Evolutionary conservation across 2,113 vertebrate species (phyloP).

Genomic region (Trogon surrucura): DNA sequence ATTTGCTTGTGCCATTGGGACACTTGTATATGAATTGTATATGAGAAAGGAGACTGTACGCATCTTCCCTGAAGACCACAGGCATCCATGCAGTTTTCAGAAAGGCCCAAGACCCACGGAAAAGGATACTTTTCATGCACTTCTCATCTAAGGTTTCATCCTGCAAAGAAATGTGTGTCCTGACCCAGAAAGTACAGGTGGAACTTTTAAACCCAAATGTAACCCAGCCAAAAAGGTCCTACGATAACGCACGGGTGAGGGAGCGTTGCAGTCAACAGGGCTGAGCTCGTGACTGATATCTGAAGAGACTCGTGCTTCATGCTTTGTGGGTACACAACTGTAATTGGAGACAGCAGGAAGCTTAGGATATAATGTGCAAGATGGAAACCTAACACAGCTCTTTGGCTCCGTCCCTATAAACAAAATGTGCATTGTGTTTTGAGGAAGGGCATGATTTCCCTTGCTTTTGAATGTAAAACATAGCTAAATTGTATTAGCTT

Average conservation of each 20-base stretch:
- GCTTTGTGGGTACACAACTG: background rate
- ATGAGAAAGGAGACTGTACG: background rate
- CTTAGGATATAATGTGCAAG: background rate
- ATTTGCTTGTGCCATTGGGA: background rate
- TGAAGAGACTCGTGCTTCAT: background rate
- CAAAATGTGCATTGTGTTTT: background rate
- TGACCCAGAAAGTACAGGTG: background rate
- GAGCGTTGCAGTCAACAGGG: background rate
- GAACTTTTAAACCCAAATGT: background rate
- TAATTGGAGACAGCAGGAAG: background rate
- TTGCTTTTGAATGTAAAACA: background rate
- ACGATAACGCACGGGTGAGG: accelerated
- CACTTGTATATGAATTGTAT: background rate
- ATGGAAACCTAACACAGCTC: background rate
- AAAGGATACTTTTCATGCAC: background rate
- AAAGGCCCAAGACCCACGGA: background rate
- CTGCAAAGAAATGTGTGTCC: background rate
- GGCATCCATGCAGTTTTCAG: background rate
- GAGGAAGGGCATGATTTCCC: background rate
- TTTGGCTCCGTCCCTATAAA: background rate
- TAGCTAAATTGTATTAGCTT: background rate
- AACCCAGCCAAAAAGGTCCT: background rate
- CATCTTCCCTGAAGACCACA: background rate
- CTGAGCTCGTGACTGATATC: constrained; percentile 9
- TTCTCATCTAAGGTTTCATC: background rate